Percentiles rank a stretch among this genome's conserved stretches.
phyloP scores from a whole-genome alignment of 2,888 invertebrate species.

The Synergus laeviventris region DNA sequence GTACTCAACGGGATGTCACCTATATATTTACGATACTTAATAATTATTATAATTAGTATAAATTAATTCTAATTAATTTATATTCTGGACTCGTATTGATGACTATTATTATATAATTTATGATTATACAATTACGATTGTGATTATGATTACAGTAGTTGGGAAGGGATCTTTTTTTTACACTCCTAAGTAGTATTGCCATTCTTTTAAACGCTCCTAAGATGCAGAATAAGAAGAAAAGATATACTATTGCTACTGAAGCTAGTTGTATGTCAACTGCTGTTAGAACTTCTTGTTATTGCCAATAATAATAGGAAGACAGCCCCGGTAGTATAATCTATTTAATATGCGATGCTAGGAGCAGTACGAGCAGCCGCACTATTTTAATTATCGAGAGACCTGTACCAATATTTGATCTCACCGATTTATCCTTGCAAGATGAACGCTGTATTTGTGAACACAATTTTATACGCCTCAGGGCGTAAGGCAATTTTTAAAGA shows the following conservation, averaged over 20 bases:
- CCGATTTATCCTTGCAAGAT: constrained; percentile 51
- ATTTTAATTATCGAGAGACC: constrained; percentile 38
- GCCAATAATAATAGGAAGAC: constrained; percentile 29
- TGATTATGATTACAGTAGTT: constrained; percentile 44
- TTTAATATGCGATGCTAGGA: constrained; percentile 18
- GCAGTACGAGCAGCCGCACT: constrained; percentile 30
- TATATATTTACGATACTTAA: constrained; percentile 53
- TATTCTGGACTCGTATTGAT: constrained; percentile 53
- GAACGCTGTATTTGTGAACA: constrained; percentile 42
- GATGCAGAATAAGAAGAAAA: constrained; percentile 13
- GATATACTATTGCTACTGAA: constrained; percentile 41
- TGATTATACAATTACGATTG: constrained; percentile 44
- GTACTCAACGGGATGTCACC: constrained; percentile 21
- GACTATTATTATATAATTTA: constrained; percentile 45
- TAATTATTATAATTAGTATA: too few relatives aligned
- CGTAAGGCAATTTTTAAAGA: constrained; percentile 29
- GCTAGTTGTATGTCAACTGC: constrained; percentile 32
- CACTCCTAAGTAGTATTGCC: constrained; percentile 51
- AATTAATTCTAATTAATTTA: constrained; percentile 51
- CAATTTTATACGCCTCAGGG: constrained; percentile 16
- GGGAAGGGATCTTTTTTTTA: constrained; percentile 60
- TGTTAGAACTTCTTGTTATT: constrained; percentile 38
- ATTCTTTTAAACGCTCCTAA: constrained; percentile 30
- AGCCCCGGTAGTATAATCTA: constrained; percentile 31
- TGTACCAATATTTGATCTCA: constrained; percentile 57